Conservation (phyloP, 2,113 vertebrate genomes). For the Sula dactylatra region DNA sequence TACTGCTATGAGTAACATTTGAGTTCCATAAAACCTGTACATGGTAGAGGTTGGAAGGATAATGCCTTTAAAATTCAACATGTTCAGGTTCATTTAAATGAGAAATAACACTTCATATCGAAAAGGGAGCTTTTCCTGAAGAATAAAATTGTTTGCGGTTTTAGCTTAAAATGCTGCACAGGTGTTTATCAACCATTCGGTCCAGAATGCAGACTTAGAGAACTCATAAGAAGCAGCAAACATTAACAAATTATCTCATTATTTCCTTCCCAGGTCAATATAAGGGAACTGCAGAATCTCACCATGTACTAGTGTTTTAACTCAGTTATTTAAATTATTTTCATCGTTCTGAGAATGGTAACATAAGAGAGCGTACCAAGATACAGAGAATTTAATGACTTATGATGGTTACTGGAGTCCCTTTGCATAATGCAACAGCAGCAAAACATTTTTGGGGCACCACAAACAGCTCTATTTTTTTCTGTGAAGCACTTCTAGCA, state of each 20-base stretch:
- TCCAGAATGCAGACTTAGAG: background rate
- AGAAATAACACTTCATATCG: background rate
- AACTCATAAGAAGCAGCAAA: background rate
- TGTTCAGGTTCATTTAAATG: background rate
- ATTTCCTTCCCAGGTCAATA: background rate
- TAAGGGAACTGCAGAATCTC: background rate
- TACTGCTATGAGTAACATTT: background rate
- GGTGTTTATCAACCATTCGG: background rate
- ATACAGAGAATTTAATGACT: background rate
- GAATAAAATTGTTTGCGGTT: background rate
- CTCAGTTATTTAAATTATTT: background rate
- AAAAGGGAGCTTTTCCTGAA: background rate
- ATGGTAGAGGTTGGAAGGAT: background rate
- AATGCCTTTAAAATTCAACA: background rate
- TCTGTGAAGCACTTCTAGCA: background rate
- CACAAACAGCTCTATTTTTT: background rate
- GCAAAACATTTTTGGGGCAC: background rate
- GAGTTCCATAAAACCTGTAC: background rate
- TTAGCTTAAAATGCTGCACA: background rate
- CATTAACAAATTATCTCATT: background rate
- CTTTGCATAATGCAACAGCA: background rate
- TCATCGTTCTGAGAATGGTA: background rate
- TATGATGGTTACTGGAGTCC: background rate
- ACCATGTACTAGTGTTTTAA: background rate
- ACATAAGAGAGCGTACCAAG: background rate